Evolutionary conservation across 2,113 vertebrate genomes (phyloP).

Genomic region (Colossoma macropomum): DNA sequence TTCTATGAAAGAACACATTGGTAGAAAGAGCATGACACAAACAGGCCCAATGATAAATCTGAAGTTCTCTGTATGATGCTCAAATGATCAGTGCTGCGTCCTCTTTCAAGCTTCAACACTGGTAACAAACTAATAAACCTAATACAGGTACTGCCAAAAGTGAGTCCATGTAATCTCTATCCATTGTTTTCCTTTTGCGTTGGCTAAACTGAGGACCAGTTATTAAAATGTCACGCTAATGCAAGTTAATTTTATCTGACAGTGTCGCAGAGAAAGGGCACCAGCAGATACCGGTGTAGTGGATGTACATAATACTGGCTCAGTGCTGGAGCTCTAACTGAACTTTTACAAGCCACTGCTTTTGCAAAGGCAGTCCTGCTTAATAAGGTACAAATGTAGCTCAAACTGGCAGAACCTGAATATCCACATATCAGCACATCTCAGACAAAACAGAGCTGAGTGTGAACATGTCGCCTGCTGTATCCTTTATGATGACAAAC

Average conservation of each 20-base stretch:
- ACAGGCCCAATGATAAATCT: too few relatives aligned
- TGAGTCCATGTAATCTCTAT: too few relatives aligned
- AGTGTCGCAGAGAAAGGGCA: not conserved
- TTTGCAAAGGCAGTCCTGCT: not conserved
- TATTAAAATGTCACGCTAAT: not conserved
- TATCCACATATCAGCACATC: conserved; percentile 51
- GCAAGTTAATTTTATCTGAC: conserved; percentile 20
- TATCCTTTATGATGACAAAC: not conserved
- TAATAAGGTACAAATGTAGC: not conserved
- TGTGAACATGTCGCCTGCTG: conserved; percentile 2
- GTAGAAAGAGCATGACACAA: too few relatives aligned
- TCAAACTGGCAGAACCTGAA: conserved; percentile 61
- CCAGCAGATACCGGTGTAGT: not conserved
- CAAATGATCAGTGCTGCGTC: too few relatives aligned
- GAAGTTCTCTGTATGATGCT: too few relatives aligned
- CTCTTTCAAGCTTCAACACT: too few relatives aligned
- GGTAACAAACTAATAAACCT: too few relatives aligned
- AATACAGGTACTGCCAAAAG: too few relatives aligned
- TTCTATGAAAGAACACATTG: too few relatives aligned
- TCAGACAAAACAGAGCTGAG: conserved; percentile 18
- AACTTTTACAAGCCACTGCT: not conserved
- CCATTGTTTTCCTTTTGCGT: too few relatives aligned
- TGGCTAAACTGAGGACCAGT: too few relatives aligned
- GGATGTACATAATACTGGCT: not conserved
- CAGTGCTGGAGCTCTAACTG: not conserved